Evolutionary conservation across 2,888 invertebrate species (phyloP).

Genomic region (Apamea crenata): DNA sequence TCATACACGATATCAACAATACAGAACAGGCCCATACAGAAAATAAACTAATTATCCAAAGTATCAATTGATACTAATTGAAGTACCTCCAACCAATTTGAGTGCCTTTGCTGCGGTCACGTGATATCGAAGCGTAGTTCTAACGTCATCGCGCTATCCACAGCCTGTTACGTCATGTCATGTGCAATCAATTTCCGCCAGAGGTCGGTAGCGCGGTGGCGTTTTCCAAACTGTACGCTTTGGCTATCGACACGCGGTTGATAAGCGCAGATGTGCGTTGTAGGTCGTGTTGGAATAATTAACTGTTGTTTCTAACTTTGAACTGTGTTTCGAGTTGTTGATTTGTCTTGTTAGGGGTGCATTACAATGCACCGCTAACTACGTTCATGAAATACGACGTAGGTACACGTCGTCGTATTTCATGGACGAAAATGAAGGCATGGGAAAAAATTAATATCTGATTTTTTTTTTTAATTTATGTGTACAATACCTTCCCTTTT

Average conservation of each 20-base stretch:
- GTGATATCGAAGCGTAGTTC: slow-evolving; percentile 58
- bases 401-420: no score
- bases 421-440: no score
- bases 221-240: slow-evolving; percentile 66
- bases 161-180: slow-evolving; percentile 60
- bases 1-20: background rate
- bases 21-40: background rate
- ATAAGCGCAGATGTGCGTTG: slow-evolving; percentile 41
- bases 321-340: slow-evolving; percentile 3
- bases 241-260: slow-evolving; percentile 48
- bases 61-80: slow-evolving; percentile 70
- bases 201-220: slow-evolving; percentile 34
- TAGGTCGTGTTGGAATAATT: slow-evolving; percentile 35
- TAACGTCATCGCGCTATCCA: slow-evolving; percentile 54
- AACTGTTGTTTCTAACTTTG: slow-evolving; percentile 26
- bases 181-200: slow-evolving; percentile 69
- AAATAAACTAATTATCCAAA: slow-evolving; percentile 50
- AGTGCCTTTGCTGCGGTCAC: slow-evolving; percentile 71
- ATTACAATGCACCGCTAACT: background rate
- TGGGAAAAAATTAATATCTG: no score
- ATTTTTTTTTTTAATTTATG: background rate
- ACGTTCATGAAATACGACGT: no score
- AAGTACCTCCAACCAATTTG: slow-evolving; percentile 56
- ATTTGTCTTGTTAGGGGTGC: background rate
- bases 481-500: no score